Base-by-base conservation (phyloP, 2,113 vertebrate species). In the Paradisaea rubra region DNA sequence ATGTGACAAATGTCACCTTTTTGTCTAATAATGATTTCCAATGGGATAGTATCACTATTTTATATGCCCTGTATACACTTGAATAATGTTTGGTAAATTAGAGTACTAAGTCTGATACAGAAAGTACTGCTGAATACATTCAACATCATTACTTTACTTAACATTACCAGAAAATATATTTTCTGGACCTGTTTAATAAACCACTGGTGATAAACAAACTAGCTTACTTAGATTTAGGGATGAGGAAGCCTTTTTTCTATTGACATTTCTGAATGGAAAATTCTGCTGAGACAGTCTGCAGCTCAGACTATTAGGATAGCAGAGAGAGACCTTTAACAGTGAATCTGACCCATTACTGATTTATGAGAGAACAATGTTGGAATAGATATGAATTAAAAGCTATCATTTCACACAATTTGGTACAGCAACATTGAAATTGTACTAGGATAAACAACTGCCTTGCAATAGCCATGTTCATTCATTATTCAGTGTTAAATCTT, bases 401-500 rank as follows among this genome's bases (percentile, higher is more conserved):
- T 90, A 42, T 77, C 49, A 53, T 96, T 97, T 95, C 91, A 66
- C 45, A 65, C 49, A 76, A 52, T 86, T 86, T 45, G 22, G 71
- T 91, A 71, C 39, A 89, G 63, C 52, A 96, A 65, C 21, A 41
- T 47, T 91, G 81, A 86, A 95, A 80, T n/a, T 81, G 20, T 65
- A 53, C 44, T 22, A 25, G 88, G 72, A 87, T 91, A 94, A 96
- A 95, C 83, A 94, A 83, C 41, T 81, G 41, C 28, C 54, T 81
- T 65, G 71, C 68, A 91, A 91, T 95, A 91, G 92, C 37, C 14
- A 17, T 82, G 22, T 54, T 96, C 73, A 68, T 91, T 91, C 77
- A 64, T 86, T 93, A 94, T 92, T 96, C 74, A 61, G n/a, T 81
- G 80, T 94, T 96, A 96, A 95, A 93, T 88, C 90, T 95, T 97